Evolutionary conservation across 2,797 vertebrate species (phyloP), one percentile per base, ranked within the genome.

Genomic region (Corythornis leucogaster): DNA sequence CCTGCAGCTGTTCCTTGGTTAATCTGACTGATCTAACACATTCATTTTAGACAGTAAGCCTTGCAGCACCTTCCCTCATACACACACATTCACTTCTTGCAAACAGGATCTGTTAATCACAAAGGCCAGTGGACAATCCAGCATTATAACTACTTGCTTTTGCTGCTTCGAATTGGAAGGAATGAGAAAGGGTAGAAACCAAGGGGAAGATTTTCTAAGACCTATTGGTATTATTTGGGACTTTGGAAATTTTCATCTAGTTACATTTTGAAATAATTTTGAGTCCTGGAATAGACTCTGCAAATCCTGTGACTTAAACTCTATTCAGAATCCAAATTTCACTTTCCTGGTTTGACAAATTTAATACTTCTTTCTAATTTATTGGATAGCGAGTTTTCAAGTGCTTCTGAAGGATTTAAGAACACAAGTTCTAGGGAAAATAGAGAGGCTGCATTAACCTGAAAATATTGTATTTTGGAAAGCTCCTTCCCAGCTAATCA

Each of bases 401-500:
- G 57, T 22, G 12, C 25, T 74, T 84, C n/a, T 40, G 28, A 63
- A 66, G 8, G 30, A 77, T 79, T 77, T 70, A 50, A 85, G 42
- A 92, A 20, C 26, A 67, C 15, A 81, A 31, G 8, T 88, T 84
- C 40, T n/a, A 57, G 20, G 17, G 48, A 57, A 82, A 92, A 86
- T 18, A 0, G 0, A 71, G 57, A 70, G 33, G 9, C 4, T 84
- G 14, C 2, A 3, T 63, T 82, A 88, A 61, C 33, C 26, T 78
- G 71, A 85, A 92, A 87, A 64, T 24, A 20, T 42, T 91, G 25
- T 20, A 22, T 54, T 93, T 91, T 82, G 16, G 66, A 92, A 92
- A 85, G 40, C 51, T 82, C 16, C 46, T 76, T 91, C 51, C 30
- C n/a, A 75, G 51, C 11, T 85, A 80, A 87, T 58, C 68, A 69